A percentile compares a stretch with the other conserved stretches of the same genome.
phyloP scores from a whole-genome alignment of 2,797 vertebrate genomes.

The Rhinoraja longicauda region DNA sequence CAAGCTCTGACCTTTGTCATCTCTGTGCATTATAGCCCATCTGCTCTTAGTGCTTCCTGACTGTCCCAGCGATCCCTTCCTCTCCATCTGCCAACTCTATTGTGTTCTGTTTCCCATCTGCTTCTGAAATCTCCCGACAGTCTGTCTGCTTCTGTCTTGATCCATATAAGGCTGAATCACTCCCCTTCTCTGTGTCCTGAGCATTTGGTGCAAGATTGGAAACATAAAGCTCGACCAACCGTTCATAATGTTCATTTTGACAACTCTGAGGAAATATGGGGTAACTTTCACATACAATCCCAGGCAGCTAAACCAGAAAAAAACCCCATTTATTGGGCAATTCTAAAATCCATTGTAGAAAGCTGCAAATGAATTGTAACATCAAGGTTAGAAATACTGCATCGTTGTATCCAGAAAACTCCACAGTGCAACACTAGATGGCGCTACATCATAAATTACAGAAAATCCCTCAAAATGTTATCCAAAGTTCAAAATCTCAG shows the following conservation, averaged over 20 bases:
- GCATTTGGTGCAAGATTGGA: not conserved
- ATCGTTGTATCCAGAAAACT: not conserved
- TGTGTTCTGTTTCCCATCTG: not conserved
- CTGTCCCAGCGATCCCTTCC: not conserved
- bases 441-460: conserved; percentile 4
- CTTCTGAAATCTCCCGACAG: not conserved
- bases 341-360: not conserved
- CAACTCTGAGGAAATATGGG: not conserved
- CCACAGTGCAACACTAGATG: not conserved
- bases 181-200: not conserved
- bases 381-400: not conserved
- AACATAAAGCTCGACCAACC: not conserved
- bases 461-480: not conserved
- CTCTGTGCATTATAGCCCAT: not conserved
- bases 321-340: not conserved
- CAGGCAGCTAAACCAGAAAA: not conserved
- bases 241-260: not conserved
- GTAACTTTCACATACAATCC: not conserved
- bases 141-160: not conserved
- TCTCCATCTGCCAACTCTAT: conserved; percentile 18
- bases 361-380: not conserved
- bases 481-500: not conserved
- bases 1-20: not conserved
- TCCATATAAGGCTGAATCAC: not conserved
- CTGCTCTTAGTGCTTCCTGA: not conserved